phyloP scores from a whole-genome alignment of 92 coral and sea anemone species.

The Parazoanthus atlanticus region DNA sequence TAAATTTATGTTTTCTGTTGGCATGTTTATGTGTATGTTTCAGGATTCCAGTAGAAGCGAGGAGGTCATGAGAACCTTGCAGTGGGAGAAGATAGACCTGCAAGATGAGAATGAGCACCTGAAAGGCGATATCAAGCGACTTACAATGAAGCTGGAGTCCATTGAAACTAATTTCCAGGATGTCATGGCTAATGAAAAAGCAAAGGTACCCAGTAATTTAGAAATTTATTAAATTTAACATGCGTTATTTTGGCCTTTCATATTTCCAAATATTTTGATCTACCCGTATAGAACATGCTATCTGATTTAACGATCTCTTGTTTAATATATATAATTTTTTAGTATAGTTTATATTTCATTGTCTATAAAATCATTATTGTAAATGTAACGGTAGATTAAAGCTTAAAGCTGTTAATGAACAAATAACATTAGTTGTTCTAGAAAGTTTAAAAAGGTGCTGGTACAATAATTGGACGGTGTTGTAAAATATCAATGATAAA shows the following conservation, averaged over 20 bases:
- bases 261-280: no score
- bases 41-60: conserved; percentile 74
- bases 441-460: no score
- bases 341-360: no score
- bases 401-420: no score
- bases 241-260: not conserved
- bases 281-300: no score
- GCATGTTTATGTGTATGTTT: not conserved
- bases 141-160: conserved; percentile 61
- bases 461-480: no score
- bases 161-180: conserved; percentile 67
- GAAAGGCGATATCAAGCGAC: conserved; percentile 58
- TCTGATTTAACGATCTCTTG: no score
- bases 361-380: no score
- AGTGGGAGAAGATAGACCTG: conserved; percentile 70
- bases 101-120: conserved; percentile 72
- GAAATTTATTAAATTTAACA: not conserved
- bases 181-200: conserved; percentile 66
- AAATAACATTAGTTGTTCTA: no score
- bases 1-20: not conserved
- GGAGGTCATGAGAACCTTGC: conserved; percentile 65
- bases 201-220: conserved; percentile 53
- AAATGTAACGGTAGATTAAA: no score
- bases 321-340: no score
- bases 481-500: no score